These are phyloP conservation scores for Trachelus stipa DNA, from an alignment of 2,888 invertebrate genomes.

Conservation along the genomic window DNA sequence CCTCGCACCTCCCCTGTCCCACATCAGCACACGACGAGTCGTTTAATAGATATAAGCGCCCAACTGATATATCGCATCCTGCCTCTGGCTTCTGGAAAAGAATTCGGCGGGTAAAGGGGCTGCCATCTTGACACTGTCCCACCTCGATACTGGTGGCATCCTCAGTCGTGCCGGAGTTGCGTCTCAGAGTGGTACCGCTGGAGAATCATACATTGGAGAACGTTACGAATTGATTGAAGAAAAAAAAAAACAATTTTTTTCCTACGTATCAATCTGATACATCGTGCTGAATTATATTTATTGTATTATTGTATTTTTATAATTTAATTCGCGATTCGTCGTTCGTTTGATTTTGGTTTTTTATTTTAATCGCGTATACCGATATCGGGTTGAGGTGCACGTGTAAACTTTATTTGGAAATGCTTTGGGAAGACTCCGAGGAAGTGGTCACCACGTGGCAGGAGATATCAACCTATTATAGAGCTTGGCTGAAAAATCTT, in stretches of 20 bases:
- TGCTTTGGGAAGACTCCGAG: slow-evolving; percentile 50
- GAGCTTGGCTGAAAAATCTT: slow-evolving; percentile 68
- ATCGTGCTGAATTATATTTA: not conserved
- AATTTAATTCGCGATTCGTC: not conserved
- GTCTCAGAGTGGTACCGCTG: slow-evolving; percentile 49
- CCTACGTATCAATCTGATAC: not conserved
- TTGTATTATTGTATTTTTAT: not conserved
- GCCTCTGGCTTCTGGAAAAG: slow-evolving; percentile 47
- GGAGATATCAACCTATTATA: slow-evolving; percentile 59
- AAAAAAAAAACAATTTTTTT: not conserved
- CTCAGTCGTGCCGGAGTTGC: slow-evolving; percentile 61
- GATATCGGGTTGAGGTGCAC: not conserved
- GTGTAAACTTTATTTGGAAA: slow-evolving; percentile 33
- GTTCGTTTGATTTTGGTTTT: not conserved
- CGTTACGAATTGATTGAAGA: not conserved
- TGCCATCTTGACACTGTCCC: slow-evolving; percentile 46
- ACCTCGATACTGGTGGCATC: slow-evolving; percentile 33
- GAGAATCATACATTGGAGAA: slow-evolving; percentile 2
- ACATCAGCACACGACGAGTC: not conserved
- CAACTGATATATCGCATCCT: slow-evolving; percentile 39
- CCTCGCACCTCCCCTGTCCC: slow-evolving; percentile 15
- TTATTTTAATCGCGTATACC: not conserved
- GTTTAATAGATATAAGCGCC: slow-evolving; percentile 31
- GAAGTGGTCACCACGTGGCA: slow-evolving; percentile 56
- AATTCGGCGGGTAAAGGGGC: slow-evolving; percentile 35